Evolutionary conservation across 2,888 invertebrate species (phyloP).

Genomic region (Julus scanicus): DNA sequence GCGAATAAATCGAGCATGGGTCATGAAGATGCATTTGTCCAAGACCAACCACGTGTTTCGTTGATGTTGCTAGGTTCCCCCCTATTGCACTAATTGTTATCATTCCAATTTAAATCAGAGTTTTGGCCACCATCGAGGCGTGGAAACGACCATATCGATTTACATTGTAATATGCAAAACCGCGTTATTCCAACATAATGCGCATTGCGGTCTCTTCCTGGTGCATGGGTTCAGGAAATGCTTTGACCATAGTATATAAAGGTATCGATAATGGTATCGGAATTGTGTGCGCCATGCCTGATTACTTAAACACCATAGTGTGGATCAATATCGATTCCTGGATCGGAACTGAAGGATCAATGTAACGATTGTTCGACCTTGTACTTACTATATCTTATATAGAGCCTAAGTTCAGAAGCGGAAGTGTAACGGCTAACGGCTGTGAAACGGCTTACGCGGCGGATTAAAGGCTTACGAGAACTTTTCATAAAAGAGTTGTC

Average conservation of each 20-base stretch:
- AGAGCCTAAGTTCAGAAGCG: no score
- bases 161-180: neutral
- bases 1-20: neutral
- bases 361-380: neutral
- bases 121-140: conserved; percentile 20
- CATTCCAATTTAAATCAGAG: neutral
- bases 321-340: neutral
- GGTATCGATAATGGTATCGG: neutral
- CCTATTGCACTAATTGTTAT: neutral
- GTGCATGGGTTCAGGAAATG: neutral
- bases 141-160: conserved; percentile 19
- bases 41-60: neutral
- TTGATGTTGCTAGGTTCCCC: neutral
- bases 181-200: neutral
- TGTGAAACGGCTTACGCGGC: no score
- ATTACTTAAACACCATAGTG: neutral
- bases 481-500: no score
- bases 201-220: conserved; percentile 1
- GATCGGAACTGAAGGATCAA: neutral
- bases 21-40: neutral
- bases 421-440: no score
- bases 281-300: neutral
- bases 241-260: neutral
- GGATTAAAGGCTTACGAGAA: no score
- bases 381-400: no score